Conservation (phyloP, 2,888 invertebrate species). For the Drosophila recens region DNA sequence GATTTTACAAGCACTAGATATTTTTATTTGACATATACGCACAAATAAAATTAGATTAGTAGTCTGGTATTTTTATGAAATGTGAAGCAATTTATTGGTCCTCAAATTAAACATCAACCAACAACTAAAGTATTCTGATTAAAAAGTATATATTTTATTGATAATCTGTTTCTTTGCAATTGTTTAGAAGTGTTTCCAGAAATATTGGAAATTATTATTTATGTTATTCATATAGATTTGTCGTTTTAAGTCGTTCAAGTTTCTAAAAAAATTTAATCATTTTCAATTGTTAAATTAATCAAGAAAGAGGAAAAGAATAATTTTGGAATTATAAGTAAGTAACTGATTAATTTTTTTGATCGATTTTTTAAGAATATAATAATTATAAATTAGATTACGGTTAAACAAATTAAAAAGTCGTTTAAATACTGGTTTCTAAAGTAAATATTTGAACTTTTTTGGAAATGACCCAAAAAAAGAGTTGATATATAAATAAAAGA, state of each 20-base stretch:
- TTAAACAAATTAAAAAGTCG: too few species aligned
- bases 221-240: background rate
- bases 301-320: too few species aligned
- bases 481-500: constrained; percentile 9
- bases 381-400: background rate
- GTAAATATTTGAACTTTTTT: background rate
- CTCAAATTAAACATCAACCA: background rate
- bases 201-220: background rate
- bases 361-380: background rate
- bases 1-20: background rate
- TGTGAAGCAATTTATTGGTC: background rate
- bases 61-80: background rate
- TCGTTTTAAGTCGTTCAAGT: too few species aligned
- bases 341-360: background rate
- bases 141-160: background rate
- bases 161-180: background rate
- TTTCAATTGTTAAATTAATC: background rate
- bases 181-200: background rate
- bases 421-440: background rate
- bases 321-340: background rate
- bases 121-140: background rate
- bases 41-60: background rate
- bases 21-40: background rate
- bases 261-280: background rate
- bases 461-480: background rate